Conservation (phyloP, 2,888 invertebrate genomes). For the Drosophila colorata region DNA sequence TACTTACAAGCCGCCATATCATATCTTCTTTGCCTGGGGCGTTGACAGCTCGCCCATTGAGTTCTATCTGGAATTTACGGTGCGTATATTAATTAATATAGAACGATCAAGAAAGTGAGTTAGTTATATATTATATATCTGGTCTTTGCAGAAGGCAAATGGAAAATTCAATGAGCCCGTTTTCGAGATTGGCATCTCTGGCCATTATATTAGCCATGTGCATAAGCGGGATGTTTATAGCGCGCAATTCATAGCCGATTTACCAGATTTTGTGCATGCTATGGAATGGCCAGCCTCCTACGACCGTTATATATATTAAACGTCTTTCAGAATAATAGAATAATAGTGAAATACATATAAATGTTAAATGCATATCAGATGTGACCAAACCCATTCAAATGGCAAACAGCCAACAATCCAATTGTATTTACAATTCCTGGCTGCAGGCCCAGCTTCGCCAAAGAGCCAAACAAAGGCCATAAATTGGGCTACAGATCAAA, state of each 20-base stretch:
- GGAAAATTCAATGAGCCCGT: slow-evolving; percentile 63
- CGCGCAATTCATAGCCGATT: slow-evolving; percentile 84
- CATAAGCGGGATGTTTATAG: slow-evolving; percentile 85
- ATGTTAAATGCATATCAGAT: background rate
- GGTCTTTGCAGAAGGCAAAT: slow-evolving; percentile 54
- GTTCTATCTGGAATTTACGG: slow-evolving; percentile 74
- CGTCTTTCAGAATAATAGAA: background rate
- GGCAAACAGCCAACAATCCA: no score
- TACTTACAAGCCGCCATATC: slow-evolving; percentile 73
- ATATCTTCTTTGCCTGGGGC: slow-evolving; percentile 76
- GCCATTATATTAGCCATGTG: slow-evolving; percentile 86
- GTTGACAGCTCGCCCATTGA: slow-evolving; percentile 69
- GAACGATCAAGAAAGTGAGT: background rate
- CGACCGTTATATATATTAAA: slow-evolving; percentile 81
- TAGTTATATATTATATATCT: background rate
- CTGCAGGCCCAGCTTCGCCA: no score
- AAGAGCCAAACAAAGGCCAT: slow-evolving; percentile 18
- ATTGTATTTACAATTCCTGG: no score
- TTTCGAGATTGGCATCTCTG: slow-evolving; percentile 85
- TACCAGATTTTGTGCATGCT: slow-evolving; percentile 86
- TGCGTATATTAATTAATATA: slow-evolving; percentile 27
- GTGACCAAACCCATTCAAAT: background rate
- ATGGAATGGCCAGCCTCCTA: slow-evolving; percentile 86
- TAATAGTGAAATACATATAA: slow-evolving; percentile 6
- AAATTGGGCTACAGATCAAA: slow-evolving; percentile 33